Evolutionary conservation across 2,113 vertebrate genomes (phyloP), one percentile per base, ranked within the genome.

Genomic region (Puntigrus tetrazona): DNA sequence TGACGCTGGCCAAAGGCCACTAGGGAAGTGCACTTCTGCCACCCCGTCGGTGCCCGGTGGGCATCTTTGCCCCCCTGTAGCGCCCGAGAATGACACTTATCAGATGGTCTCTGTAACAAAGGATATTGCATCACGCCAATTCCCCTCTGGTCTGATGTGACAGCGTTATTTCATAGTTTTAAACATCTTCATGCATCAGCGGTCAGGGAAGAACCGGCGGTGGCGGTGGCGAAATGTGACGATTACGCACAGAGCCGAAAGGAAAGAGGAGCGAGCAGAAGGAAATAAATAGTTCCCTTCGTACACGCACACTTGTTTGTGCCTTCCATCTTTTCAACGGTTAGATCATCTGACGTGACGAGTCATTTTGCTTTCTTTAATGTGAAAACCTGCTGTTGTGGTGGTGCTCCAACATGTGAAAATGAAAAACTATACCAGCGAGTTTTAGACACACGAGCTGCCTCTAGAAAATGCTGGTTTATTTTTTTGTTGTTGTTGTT

Each of bases 31-130:
- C 61, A 34, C 52, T 75, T 16, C 43, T 78, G 82, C 72, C 63
- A 81, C 78, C 81, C 57, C 41, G 14, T 29, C 7, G 1, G 25
- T 29, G 61, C 77, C 84, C 50, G 2, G 18, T 50, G 76, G 27
- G 77, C 38, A 61, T 55, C 31, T 76, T 61, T 78, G 27, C 41
- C 77, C n/a, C 8, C 13, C 73, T 36, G 3, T n/a, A 47, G 55
- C 45, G 6, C 74, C 74, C 25, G 67, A 82, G 45, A 74, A 78
- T 78, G 82, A 84, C 78, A 63, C 8, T 41, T 45, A 86, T 86
- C 88, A 86, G 73, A 87, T 84, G 86, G 55, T 86, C 73, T 61
- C 45, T 86, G 88, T 83, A 82, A 78, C 52, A 75, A 74, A 80
- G 65, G 22, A 78, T 84, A 70, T 70, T 67, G 59, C 63, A 77